These are phyloP conservation scores for Lampris megalopsis DNA, from an alignment of 2,113 vertebrate species.

Conservation along the genomic window DNA sequence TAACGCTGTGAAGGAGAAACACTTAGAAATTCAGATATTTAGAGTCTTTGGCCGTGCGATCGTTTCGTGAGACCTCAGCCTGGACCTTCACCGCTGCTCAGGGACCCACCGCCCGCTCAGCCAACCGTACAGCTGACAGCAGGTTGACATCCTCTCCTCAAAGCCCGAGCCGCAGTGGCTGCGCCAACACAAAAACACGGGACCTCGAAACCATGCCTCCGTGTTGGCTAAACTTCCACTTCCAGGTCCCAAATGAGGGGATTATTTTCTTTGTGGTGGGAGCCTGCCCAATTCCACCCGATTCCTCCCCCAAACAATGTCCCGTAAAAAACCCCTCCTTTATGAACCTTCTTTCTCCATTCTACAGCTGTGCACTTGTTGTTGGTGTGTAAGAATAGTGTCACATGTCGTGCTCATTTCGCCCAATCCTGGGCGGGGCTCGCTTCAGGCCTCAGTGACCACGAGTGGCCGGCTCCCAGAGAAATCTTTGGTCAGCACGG, in stretches of 20 bases:
- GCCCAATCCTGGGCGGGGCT: slow-evolving; percentile 44
- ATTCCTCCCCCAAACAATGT: slow-evolving; percentile 7
- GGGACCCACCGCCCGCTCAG: slow-evolving; percentile 44
- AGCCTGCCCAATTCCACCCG: background rate
- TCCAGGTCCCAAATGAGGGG: slow-evolving; percentile 52
- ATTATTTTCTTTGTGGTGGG: slow-evolving; percentile 51
- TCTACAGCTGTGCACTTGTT: slow-evolving; percentile 56
- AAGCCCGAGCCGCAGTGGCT: slow-evolving; percentile 29
- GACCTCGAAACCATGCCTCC: slow-evolving; percentile 47
- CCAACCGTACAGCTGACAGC: slow-evolving; percentile 69
- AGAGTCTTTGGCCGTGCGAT: slow-evolving; percentile 43
- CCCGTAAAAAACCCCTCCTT: slow-evolving; percentile 10
- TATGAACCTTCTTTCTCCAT: slow-evolving; percentile 37
- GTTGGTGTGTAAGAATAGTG: slow-evolving; percentile 61
- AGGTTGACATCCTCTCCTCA: slow-evolving; percentile 66
- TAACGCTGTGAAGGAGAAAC: slow-evolving; percentile 15
- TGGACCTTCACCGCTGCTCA: slow-evolving; percentile 50
- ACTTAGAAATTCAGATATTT: slow-evolving; percentile 27
- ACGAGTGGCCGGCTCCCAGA: slow-evolving; percentile 48
- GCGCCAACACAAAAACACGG: slow-evolving; percentile 36
- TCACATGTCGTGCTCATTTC: slow-evolving; percentile 49
- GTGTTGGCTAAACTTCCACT: slow-evolving; percentile 57
- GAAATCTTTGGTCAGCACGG: slow-evolving; percentile 53
- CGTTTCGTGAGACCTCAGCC: slow-evolving; percentile 51
- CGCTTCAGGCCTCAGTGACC: slow-evolving; percentile 63